Conservation (phyloP, 2,797 vertebrate genomes). For the Chelidonichthys spinosus region DNA sequence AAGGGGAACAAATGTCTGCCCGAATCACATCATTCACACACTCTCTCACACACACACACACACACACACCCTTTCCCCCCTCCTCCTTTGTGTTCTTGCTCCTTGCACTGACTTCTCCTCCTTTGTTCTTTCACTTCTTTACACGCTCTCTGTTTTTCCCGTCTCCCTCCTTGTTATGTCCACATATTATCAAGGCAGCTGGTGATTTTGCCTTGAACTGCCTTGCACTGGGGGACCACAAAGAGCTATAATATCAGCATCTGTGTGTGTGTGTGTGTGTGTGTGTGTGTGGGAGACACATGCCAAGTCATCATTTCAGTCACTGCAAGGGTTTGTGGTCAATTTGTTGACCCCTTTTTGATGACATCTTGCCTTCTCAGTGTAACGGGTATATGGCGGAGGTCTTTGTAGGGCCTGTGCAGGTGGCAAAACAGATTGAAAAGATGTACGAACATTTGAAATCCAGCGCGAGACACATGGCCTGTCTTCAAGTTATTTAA, state of each 20-base stretch:
- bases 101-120: slow-evolving; percentile 26
- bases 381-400: slow-evolving; percentile 2
- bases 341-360: slow-evolving; percentile 26
- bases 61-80: slow-evolving; percentile 52
- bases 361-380: slow-evolving; percentile 15
- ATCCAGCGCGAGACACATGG: slow-evolving; percentile 39
- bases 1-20: slow-evolving; percentile 64
- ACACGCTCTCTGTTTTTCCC: slow-evolving; percentile 5
- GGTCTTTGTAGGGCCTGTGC: not conserved
- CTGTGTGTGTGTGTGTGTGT: slow-evolving; percentile 2
- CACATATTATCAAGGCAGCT: slow-evolving; percentile 19
- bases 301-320: slow-evolving; percentile 25
- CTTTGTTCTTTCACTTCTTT: slow-evolving; percentile 41
- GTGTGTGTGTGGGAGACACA: slow-evolving; percentile 7
- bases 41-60: slow-evolving; percentile 24
- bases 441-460: slow-evolving; percentile 29
- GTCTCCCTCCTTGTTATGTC: slow-evolving; percentile 9
- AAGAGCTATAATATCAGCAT: slow-evolving; percentile 28
- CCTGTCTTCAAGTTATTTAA: slow-evolving; percentile 62
- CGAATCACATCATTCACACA: slow-evolving; percentile 72
- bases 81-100: slow-evolving; percentile 53
- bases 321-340: slow-evolving; percentile 30
- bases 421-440: slow-evolving; percentile 19
- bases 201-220: slow-evolving; percentile 21
- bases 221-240: slow-evolving; percentile 2